Evolutionary conservation across 2,888 invertebrate species (phyloP).

Genomic region (Leucophenga montana): DNA sequence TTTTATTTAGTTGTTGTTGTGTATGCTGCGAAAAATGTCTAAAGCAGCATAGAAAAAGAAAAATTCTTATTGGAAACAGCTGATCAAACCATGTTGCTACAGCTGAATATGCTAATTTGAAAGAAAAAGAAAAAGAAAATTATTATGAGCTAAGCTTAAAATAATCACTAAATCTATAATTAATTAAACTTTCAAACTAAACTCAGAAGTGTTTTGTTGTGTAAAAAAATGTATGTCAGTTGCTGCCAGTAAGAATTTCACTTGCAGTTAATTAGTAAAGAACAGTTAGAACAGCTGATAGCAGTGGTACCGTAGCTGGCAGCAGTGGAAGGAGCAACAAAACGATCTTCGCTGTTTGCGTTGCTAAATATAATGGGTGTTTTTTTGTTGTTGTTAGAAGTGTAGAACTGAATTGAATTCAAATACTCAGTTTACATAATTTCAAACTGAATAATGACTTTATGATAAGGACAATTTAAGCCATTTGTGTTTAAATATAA

Average conservation of each 20-base stretch:
- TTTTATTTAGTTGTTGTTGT: conserved; percentile 1
- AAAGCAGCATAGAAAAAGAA: neutral
- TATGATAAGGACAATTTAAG: too few species aligned
- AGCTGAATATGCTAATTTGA: neutral
- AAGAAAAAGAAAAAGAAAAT: neutral
- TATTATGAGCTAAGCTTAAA: neutral
- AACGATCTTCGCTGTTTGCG: too few species aligned
- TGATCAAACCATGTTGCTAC: neutral
- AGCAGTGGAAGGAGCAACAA: too few species aligned
- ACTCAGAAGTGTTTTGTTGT: neutral
- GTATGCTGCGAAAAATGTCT: neutral
- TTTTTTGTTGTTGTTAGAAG: too few species aligned
- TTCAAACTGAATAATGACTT: too few species aligned
- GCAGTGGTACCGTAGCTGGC: neutral
- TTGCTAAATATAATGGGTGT: too few species aligned
- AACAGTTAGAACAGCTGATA: neutral
- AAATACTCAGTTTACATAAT: too few species aligned
- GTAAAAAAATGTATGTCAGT: neutral
- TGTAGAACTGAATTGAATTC: too few species aligned
- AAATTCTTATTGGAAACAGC: neutral
- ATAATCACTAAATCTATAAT: neutral
- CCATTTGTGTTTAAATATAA: too few species aligned
- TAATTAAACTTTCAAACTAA: neutral
- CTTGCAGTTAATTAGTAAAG: neutral
- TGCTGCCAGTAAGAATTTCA: neutral